Conservation (phyloP, 2,888 invertebrate genomes). For the Heliconius aoede region DNA sequence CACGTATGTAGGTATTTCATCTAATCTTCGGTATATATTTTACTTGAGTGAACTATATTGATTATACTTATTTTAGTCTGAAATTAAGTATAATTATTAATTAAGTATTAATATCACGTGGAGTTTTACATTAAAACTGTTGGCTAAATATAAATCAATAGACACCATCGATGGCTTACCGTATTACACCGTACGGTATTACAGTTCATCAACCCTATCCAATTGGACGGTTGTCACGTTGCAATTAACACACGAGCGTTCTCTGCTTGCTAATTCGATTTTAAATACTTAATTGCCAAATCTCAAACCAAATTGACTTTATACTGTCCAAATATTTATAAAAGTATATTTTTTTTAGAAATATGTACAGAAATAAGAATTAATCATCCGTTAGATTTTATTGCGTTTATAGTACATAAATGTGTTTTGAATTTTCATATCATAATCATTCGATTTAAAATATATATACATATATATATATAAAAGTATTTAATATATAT, state of each 20-base stretch:
- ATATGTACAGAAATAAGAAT: background rate
- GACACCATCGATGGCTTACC: conserved; percentile 43
- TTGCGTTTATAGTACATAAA: background rate
- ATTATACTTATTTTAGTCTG: background rate
- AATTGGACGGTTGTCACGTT: conserved; percentile 65
- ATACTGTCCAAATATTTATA: background rate
- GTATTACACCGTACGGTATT: conserved; percentile 60
- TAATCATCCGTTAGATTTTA: background rate
- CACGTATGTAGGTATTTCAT: background rate
- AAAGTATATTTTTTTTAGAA: background rate
- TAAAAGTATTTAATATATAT: background rate
- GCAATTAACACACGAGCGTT: conserved; percentile 66
- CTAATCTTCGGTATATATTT: background rate
- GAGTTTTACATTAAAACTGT: background rate
- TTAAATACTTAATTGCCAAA: background rate
- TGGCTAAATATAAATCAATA: conserved; percentile 33
- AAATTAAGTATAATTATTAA: background rate
- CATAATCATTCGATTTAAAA: too few relatives aligned
- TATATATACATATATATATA: background rate
- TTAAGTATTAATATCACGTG: conserved; percentile 6
- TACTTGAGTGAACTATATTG: background rate
- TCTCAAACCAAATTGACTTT: background rate
- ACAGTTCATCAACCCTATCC: conserved; percentile 68
- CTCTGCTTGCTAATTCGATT: conserved; percentile 41
- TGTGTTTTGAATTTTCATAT: too few relatives aligned